Evolutionary conservation across 2,113 vertebrate genomes (phyloP), one percentile per base, ranked within the genome.

Genomic region (Microcebus jonahi): DNA sequence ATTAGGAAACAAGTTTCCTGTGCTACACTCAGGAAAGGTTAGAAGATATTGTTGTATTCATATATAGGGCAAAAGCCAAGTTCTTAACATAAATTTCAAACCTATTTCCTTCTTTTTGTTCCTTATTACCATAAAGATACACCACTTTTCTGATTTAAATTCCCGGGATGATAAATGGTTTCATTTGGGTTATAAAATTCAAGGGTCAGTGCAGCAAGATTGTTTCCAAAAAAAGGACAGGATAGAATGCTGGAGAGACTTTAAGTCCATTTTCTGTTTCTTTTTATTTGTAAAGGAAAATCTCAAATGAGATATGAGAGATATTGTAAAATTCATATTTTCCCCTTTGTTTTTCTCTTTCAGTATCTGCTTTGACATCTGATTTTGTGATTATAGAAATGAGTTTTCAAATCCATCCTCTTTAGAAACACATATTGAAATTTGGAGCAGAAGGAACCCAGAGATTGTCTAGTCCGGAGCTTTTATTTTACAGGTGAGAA

Each of bases 231-330:
- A 81, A 85, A 88, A 4, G 1, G 15, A 70, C 48, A 96, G 34
- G 53, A 36, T 59, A 23, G 97, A 65, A 67, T 50, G 29, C 61
- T 61, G 9, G 85, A 85, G 73, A 95, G 29, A 76, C 55, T 67
- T 92, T 48, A 91, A 77, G 42, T 76, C 0, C 34, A 36, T 88
- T 42, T 17, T 88, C 3, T 81, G 5, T 83, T 95, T 87, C 39
- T 94, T 75, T 20, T 90, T 45, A 91, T 57, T 92, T 92, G 88
- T 96, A 92, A 97, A 76, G 4, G 77, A 88, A 90, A 97, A 97
- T 76, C 61, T 21, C 77, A 84, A 98, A 93, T 34, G n/a, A 97
- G 42, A 95, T 90, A 14, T 42, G 50, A 97, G 0, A n/a, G 3
- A 79, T 92, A 82, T 67, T 77, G 0, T 45, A 23, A 94, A 67